phyloP scores from a whole-genome alignment of 2,888 invertebrate species.

The Mythimna vitellina region DNA sequence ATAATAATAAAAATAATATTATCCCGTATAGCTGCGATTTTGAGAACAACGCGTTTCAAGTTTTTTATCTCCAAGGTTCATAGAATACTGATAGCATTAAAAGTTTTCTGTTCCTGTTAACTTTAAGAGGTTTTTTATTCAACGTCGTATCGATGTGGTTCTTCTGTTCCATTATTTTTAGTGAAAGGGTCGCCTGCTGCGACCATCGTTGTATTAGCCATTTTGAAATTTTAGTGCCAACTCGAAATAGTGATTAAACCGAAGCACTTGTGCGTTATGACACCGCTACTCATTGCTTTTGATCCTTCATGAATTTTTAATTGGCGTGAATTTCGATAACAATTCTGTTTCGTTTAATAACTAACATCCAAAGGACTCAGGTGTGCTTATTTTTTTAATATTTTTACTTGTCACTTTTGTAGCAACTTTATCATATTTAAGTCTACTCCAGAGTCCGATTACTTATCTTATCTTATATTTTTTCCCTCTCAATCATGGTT shows the following conservation, averaged over 20 bases:
- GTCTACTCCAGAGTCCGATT: not conserved
- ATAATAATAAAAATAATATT: no score
- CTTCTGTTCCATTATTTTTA: constrained; percentile 26
- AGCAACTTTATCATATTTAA: constrained; percentile 4
- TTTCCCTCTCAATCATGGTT: not conserved
- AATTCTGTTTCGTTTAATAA: not conserved
- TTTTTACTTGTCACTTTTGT: constrained; percentile 13
- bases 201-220: constrained; percentile 42
- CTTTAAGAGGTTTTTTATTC: not conserved
- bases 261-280: constrained; percentile 38
- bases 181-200: constrained; percentile 31
- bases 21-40: no score
- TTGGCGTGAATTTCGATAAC: constrained; percentile 15
- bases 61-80: no score
- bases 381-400: not conserved
- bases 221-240: constrained; percentile 59
- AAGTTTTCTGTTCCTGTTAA: no score
- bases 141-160: not conserved
- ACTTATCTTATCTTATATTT: not conserved
- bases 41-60: no score
- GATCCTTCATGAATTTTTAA: constrained; percentile 20
- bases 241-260: constrained; percentile 58
- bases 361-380: not conserved
- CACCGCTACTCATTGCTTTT: constrained; percentile 21
- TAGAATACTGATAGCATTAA: no score